Percentiles rank a stretch among this genome's conserved stretches.
These are phyloP conservation scores for Lasioglossum leucozonium DNA, from an alignment of 2,888 invertebrate genomes.

Conservation along the genomic window DNA sequence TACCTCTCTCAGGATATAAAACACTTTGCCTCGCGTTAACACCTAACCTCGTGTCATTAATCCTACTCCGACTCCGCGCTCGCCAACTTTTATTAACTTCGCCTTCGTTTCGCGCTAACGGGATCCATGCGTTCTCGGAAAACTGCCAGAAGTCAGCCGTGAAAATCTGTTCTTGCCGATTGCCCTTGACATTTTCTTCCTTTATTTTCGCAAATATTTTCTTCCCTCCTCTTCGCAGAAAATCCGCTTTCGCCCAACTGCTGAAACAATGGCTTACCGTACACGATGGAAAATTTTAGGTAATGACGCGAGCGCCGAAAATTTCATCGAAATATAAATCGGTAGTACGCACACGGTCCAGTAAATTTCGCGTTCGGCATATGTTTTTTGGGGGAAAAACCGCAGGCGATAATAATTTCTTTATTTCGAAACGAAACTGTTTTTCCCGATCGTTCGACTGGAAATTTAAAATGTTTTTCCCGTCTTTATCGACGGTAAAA, in stretches of 20 bases:
- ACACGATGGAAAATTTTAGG: too few relatives aligned
- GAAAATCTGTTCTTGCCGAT: too few relatives aligned
- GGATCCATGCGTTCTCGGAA: conserved; percentile 31
- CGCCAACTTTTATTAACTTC: conserved; percentile 32
- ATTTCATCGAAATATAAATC: too few relatives aligned
- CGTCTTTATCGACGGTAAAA: neutral
- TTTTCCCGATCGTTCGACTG: neutral
- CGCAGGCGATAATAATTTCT: neutral
- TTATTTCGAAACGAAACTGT: neutral
- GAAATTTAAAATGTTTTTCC: neutral
- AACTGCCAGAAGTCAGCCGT: neutral
- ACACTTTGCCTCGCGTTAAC: conserved; percentile 75
- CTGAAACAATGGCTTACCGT: too few relatives aligned
- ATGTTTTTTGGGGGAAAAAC: neutral
- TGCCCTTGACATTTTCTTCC: too few relatives aligned
- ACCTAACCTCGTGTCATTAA: conserved; percentile 73
- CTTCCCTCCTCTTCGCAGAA: too few relatives aligned
- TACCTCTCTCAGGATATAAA: conserved; percentile 75
- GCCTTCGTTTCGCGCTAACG: conserved; percentile 55
- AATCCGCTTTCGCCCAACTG: too few relatives aligned
- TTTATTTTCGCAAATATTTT: too few relatives aligned
- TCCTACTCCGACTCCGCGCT: conserved; percentile 56
- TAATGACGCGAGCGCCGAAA: too few relatives aligned
- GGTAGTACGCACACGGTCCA: too few relatives aligned
- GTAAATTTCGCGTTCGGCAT: neutral